phyloP scores from a whole-genome alignment of 2,888 invertebrate species.

The Pterostichus madidus region DNA sequence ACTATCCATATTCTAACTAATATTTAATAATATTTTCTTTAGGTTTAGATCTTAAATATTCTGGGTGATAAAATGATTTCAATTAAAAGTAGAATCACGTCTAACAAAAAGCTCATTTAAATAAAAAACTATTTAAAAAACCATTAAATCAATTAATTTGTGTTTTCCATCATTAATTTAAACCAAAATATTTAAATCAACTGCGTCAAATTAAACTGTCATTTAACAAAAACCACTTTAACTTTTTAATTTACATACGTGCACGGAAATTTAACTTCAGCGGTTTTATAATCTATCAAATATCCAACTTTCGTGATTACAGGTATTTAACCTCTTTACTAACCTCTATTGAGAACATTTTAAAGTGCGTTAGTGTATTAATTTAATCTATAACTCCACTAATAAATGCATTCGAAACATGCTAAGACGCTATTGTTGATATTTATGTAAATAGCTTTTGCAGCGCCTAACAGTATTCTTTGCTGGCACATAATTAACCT shows the following conservation, averaged over 20 bases:
- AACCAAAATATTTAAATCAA: slow-evolving; percentile 44
- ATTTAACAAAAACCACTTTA: slow-evolving; percentile 27
- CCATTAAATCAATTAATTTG: slow-evolving; percentile 57
- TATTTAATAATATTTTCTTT: too few relatives aligned
- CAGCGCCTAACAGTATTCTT: slow-evolving; percentile 25
- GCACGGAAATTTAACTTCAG: background rate
- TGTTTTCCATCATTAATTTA: slow-evolving; percentile 51
- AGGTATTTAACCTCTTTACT: slow-evolving; percentile 22
- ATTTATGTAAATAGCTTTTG: slow-evolving; percentile 18
- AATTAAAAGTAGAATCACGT: slow-evolving; percentile 17
- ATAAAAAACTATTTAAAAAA: slow-evolving; percentile 55
- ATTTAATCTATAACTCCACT: slow-evolving; percentile 20
- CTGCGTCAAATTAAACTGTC: slow-evolving; percentile 44
- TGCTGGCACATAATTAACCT: slow-evolving; percentile 11
- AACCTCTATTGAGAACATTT: slow-evolving; percentile 14
- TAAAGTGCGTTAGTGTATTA: slow-evolving; percentile 17
- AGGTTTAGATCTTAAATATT: too few relatives aligned
- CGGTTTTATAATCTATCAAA: background rate
- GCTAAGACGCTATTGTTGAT: slow-evolving; percentile 9
- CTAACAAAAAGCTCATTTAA: slow-evolving; percentile 41
- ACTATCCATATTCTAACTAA: too few relatives aligned
- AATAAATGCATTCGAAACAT: slow-evolving; percentile 9
- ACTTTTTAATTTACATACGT: slow-evolving; percentile 9
- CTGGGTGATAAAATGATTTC: too few relatives aligned
- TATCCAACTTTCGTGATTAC: slow-evolving; percentile 11